These are phyloP conservation scores for Balearica regulorum DNA, from an alignment of 2,797 vertebrate genomes.

Conservation along the genomic window DNA sequence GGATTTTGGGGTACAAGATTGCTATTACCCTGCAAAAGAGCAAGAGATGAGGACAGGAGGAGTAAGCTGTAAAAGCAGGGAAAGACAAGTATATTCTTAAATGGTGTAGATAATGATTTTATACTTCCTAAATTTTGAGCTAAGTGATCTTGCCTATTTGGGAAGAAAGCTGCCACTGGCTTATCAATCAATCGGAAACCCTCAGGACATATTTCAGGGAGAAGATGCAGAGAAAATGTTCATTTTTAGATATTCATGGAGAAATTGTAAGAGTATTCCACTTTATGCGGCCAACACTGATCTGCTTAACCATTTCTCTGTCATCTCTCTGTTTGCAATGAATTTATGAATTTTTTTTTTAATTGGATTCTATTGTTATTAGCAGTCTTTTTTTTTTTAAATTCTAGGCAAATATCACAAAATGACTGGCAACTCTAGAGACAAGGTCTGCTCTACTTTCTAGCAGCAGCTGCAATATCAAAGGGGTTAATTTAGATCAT, in stretches of 20 bases:
- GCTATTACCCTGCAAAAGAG: background rate
- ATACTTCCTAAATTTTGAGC: conserved; percentile 6
- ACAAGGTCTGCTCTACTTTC: conserved; percentile 29
- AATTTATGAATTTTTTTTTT: conserved; percentile 17
- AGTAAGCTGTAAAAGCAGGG: background rate
- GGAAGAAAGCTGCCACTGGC: background rate
- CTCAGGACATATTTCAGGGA: background rate
- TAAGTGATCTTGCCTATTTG: conserved; percentile 19
- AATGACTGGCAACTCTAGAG: background rate
- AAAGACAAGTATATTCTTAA: background rate
- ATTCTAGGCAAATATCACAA: background rate
- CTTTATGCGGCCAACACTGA: background rate
- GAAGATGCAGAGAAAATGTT: background rate
- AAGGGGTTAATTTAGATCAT: conserved; percentile 58
- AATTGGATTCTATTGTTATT: conserved; percentile 24
- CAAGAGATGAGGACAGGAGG: background rate
- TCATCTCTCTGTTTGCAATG: background rate
- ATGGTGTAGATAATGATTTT: background rate
- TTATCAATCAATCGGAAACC: conserved; percentile 2
- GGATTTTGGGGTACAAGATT: background rate
- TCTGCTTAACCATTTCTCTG: background rate
- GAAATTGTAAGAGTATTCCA: background rate
- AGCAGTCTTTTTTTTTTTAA: background rate
- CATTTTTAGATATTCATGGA: background rate
- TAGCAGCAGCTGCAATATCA: conserved; percentile 34